Conservation (phyloP, 2,888 invertebrate species). For the Stenurella melanura region DNA sequence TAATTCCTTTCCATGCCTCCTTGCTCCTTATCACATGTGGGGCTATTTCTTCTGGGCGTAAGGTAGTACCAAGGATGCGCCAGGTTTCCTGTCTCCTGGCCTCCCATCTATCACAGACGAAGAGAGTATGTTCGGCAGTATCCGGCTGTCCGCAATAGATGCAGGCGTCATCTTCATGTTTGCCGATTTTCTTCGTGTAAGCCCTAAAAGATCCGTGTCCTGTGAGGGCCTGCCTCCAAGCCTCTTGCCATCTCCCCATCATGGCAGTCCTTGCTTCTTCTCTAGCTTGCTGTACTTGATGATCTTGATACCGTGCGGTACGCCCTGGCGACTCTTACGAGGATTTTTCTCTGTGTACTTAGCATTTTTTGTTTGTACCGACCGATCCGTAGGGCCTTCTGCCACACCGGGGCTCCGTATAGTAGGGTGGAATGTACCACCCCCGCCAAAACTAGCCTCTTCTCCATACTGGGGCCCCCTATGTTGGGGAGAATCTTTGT, state of each 20-base stretch:
- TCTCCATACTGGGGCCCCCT: constrained; percentile 29
- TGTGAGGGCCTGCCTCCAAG: not conserved
- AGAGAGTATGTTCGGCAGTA: not conserved
- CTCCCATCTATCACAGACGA: no score
- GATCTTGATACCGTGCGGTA: constrained; percentile 28
- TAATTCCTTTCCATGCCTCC: no score
- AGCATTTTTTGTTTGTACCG: constrained; percentile 24
- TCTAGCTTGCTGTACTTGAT: not conserved
- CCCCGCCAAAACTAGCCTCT: constrained; percentile 27
- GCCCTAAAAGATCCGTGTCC: not conserved
- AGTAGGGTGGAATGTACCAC: constrained; percentile 38
- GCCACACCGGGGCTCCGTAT: constrained; percentile 45
- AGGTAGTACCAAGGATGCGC: no score
- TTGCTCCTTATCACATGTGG: no score
- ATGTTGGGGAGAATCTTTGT: constrained; percentile 54
- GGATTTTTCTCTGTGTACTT: constrained; percentile 24
- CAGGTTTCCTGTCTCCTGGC: no score
- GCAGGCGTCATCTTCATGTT: not conserved
- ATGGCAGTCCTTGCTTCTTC: no score
- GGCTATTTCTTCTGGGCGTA: no score
- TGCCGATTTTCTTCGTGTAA: not conserved
- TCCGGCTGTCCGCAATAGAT: not conserved
- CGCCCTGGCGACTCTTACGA: constrained; percentile 13
- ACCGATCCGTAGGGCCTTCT: not conserved
- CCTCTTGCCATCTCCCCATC: no score